Percentiles rank a stretch among this genome's conserved stretches.
Conservation (phyloP, 2,888 invertebrate species). For the Drosophila falleni region DNA sequence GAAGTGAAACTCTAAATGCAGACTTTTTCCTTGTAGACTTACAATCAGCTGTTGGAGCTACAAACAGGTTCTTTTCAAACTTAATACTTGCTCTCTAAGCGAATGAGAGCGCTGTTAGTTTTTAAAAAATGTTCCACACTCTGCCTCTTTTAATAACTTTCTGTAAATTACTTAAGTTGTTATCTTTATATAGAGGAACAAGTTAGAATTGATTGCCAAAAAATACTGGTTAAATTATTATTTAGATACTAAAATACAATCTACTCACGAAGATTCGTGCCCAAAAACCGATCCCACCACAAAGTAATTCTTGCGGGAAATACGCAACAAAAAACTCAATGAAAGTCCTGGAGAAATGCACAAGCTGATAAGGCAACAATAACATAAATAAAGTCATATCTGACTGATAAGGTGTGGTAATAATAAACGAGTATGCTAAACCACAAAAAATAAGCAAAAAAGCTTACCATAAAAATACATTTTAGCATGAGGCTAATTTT, state of each 20-base stretch:
- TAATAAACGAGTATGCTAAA: constrained; percentile 49
- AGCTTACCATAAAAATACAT: constrained; percentile 28
- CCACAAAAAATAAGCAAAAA: constrained; percentile 8
- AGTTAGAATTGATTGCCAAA: not conserved
- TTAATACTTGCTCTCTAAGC: not conserved
- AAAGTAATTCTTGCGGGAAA: constrained; percentile 26
- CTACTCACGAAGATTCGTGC: constrained; percentile 13
- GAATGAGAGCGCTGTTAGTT: not conserved
- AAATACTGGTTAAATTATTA: not conserved
- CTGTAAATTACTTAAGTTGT: constrained; percentile 10
- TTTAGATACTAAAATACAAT: constrained; percentile 3
- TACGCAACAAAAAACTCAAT: constrained; percentile 43
- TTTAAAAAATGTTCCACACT: not conserved
- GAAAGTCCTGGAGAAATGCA: constrained; percentile 47
- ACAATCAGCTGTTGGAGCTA: constrained; percentile 9
- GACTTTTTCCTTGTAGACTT: not conserved
- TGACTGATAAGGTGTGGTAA: constrained; percentile 41
- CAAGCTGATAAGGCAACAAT: constrained; percentile 43
- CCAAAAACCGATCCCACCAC: constrained; percentile 18
- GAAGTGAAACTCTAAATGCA: constrained; percentile 1
- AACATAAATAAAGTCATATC: constrained; percentile 48
- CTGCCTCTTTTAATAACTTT: constrained; percentile 6
- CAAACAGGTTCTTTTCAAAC: constrained; percentile 2
- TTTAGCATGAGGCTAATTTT: constrained; percentile 36
- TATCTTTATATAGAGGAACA: not conserved